Conservation (phyloP, 2,888 invertebrate species). For the Tetragonula carbonaria region DNA sequence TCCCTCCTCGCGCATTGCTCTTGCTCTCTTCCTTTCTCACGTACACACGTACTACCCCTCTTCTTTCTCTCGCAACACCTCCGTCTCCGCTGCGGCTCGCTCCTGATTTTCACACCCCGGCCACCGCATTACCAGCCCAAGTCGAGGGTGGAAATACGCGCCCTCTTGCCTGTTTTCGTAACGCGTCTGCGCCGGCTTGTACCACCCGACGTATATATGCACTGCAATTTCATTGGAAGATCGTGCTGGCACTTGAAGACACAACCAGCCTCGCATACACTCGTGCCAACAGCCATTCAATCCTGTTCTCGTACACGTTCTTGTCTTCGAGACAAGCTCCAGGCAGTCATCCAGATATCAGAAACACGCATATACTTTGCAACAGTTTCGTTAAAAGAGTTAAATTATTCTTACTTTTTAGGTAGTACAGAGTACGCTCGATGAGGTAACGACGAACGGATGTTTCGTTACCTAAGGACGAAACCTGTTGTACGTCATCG, state of each 20-base stretch:
- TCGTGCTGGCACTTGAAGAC: conserved; percentile 73
- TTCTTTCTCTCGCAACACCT: conserved; percentile 64
- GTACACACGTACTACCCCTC: conserved; percentile 9
- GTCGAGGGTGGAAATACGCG: conserved; percentile 71
- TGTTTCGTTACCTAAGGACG: conserved; percentile 37
- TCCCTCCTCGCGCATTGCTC: conserved; percentile 71
- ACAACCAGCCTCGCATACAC: conserved; percentile 45
- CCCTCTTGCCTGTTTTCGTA: conserved; percentile 61
- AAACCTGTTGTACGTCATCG: conserved; percentile 54
- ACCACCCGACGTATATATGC: conserved; percentile 61
- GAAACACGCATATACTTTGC: background rate
- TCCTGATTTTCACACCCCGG: conserved; percentile 82
- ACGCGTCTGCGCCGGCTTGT: conserved; percentile 73
- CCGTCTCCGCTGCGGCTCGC: conserved; percentile 58
- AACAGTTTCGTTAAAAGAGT: background rate
- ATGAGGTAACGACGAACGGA: conserved; percentile 22
- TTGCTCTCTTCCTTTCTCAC: conserved; percentile 28
- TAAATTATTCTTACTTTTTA: background rate
- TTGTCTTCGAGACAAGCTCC: conserved; percentile 26
- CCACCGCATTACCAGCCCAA: conserved; percentile 74
- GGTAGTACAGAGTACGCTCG: background rate
- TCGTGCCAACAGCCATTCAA: conserved; percentile 19
- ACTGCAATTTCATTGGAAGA: conserved; percentile 79
- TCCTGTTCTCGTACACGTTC: conserved; percentile 36
- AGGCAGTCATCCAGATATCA: conserved; percentile 56